These are phyloP conservation scores for Nylanderia fulva DNA, from an alignment of 1,140 invertebrate species.

Conservation along the genomic window DNA sequence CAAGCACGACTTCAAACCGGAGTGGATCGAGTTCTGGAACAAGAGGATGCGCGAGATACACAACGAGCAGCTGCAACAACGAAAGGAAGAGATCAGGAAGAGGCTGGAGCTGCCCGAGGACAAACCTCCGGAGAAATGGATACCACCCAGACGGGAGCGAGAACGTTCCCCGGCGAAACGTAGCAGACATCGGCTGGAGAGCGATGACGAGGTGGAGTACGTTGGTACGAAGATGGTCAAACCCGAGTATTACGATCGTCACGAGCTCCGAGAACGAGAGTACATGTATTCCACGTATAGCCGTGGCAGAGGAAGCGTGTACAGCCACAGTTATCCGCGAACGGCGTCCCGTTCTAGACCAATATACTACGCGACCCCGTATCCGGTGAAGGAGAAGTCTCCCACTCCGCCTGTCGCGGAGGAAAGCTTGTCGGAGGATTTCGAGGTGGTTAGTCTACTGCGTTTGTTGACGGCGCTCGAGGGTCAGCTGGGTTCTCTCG, in stretches of 20 bases:
- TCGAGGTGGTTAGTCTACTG: constrained; percentile 89
- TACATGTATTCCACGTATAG: constrained; percentile 77
- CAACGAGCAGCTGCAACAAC: constrained; percentile 88
- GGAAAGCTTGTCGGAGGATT: constrained; percentile 77
- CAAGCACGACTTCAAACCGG: constrained; percentile 93
- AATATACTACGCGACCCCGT: constrained; percentile 80
- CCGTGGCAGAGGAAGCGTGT: constrained; percentile 73
- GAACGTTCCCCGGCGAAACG: constrained; percentile 72
- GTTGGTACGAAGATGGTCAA: constrained; percentile 81
- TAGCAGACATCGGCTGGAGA: constrained; percentile 76
- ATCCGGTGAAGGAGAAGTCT: constrained; percentile 80
- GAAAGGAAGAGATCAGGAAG: constrained; percentile 87
- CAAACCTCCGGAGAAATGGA: constrained; percentile 78
- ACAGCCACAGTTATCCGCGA: constrained; percentile 71
- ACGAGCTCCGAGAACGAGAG: constrained; percentile 74
- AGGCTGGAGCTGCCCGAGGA: constrained; percentile 85
- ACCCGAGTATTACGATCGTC: constrained; percentile 77
- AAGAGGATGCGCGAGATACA: constrained; percentile 92
- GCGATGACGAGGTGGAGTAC: constrained; percentile 84
- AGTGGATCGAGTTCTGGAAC: constrained; percentile 95
- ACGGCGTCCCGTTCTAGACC: constrained; percentile 68
- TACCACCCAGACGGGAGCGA: constrained; percentile 16
- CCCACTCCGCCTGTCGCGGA: constrained; percentile 76
- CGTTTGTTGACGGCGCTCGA: constrained; percentile 92
- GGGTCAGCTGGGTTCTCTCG: constrained; percentile 92